phyloP scores from a whole-genome alignment of 2,113 vertebrate genomes.

The Ammodytes dubius region DNA sequence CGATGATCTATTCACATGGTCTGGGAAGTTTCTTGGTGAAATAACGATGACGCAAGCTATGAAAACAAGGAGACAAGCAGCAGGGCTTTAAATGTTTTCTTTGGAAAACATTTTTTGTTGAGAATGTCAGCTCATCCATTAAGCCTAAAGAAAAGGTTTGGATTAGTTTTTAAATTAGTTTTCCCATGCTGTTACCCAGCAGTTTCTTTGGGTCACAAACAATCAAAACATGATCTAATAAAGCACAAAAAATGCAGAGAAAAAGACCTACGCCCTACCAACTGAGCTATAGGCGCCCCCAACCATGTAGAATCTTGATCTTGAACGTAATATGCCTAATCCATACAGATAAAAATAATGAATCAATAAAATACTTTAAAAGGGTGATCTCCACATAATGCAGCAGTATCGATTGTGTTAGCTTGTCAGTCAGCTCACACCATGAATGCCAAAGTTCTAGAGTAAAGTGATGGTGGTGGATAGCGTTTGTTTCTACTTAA shows the following conservation, averaged over 20 bases:
- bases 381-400: neutral
- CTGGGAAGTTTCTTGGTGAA: conserved; percentile 2
- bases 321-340: no score
- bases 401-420: neutral
- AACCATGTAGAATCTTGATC: no score
- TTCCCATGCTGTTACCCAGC: no score
- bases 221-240: no score
- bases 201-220: no score
- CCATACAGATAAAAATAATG: neutral
- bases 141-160: neutral
- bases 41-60: neutral
- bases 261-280: no score
- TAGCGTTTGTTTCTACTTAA: conserved; percentile 39
- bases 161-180: neutral
- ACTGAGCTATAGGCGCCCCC: no score
- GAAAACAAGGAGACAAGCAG: conserved; percentile 1
- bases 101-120: neutral
- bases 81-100: neutral
- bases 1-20: conserved; percentile 3
- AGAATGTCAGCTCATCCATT: neutral
- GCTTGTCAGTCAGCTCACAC: conserved; percentile 5
- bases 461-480: conserved; percentile 7
- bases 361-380: neutral
- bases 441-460: neutral
- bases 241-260: no score